Evolutionary conservation across 2,797 vertebrate genomes (phyloP), one percentile per base, ranked within the genome.

Genomic region (Rhinogobio ventralis): DNA sequence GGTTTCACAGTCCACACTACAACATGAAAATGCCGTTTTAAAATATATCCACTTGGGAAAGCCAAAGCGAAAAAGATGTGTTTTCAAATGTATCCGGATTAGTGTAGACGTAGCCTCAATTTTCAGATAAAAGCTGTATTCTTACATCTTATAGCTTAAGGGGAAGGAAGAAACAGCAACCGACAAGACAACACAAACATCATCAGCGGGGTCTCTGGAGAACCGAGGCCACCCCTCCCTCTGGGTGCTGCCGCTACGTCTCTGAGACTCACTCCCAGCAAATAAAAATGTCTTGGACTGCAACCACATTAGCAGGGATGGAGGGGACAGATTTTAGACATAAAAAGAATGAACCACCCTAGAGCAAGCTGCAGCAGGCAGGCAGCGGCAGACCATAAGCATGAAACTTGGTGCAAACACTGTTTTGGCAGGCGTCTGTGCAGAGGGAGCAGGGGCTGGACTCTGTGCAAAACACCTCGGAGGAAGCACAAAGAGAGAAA

Each of bases 281-380:
- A 92, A 93, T 89, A 92, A 89, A 91, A 91, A 89, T 88, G 90
- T 93, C 85, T 91, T 92, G 91, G 92, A 92, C 87, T 87, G 83
- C 92, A 86, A 91, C 88, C 90, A 92, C 81, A 83, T 86, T 91
- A 89, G 90, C 79, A 89, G 69, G 89, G 91, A 88, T 81, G 75
- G 86, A 91, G 86, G 85, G 86, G 90, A 92, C 88, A 84, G 79
- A 85, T 90, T 81, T 68, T 79, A 81, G 71, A 78, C 75, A 90
- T 77, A 80, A 84, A 87, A 88, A 87, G 45, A 46, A 75, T 51
- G 85, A 90, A 89, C 85, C 86, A 90, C 20, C 86, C 84, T 86
- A 81, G 76, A 90, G 64, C 81, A 79, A 71, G 68, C 83, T 85
- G 36, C 51, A 64, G 75, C 79, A 45, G 55, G 53, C 42, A 46